phyloP scores from a whole-genome alignment of 2,888 invertebrate species.

The Sylvicola fuscatus region DNA sequence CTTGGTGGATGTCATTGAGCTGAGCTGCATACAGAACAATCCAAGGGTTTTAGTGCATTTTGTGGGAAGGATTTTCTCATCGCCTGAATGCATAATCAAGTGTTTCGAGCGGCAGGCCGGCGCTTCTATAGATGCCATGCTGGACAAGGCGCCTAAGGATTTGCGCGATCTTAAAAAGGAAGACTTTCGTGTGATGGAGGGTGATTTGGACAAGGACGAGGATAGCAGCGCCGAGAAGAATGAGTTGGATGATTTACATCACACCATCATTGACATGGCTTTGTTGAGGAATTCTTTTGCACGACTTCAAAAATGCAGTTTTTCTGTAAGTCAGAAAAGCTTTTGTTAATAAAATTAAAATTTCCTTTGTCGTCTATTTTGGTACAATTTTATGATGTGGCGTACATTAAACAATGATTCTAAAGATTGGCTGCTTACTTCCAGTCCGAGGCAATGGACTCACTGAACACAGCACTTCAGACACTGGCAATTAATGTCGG shows the following conservation, averaged over 20 bases:
- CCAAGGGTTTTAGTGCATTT: slow-evolving; percentile 39
- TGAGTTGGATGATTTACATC: slow-evolving; percentile 4
- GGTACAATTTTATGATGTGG: too few relatives aligned
- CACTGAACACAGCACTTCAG: slow-evolving; percentile 14
- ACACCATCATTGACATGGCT: slow-evolving; percentile 37
- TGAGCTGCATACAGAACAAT: too few relatives aligned
- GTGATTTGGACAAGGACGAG: slow-evolving; percentile 73
- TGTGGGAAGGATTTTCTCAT: slow-evolving; percentile 55
- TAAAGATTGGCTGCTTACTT: too few relatives aligned
- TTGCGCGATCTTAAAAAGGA: slow-evolving; percentile 38
- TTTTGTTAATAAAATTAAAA: too few relatives aligned
- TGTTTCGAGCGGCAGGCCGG: slow-evolving; percentile 40
- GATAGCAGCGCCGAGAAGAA: slow-evolving; percentile 34
- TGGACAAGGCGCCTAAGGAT: slow-evolving; percentile 26
- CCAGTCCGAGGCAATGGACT: slow-evolving; percentile 10
- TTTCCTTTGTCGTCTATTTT: too few relatives aligned
- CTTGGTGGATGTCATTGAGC: too few relatives aligned
- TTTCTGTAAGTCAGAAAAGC: too few relatives aligned
- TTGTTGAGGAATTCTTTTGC: slow-evolving; percentile 29
- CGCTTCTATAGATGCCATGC: slow-evolving; percentile 29
- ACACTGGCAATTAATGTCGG: slow-evolving; percentile 10
- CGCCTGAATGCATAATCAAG: slow-evolving; percentile 43
- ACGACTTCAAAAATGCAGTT: slow-evolving; percentile 12
- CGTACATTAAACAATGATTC: too few relatives aligned
- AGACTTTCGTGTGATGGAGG: slow-evolving; percentile 47